Conservation (phyloP, 2,888 invertebrate species). For the Drosophila macrospina region DNA sequence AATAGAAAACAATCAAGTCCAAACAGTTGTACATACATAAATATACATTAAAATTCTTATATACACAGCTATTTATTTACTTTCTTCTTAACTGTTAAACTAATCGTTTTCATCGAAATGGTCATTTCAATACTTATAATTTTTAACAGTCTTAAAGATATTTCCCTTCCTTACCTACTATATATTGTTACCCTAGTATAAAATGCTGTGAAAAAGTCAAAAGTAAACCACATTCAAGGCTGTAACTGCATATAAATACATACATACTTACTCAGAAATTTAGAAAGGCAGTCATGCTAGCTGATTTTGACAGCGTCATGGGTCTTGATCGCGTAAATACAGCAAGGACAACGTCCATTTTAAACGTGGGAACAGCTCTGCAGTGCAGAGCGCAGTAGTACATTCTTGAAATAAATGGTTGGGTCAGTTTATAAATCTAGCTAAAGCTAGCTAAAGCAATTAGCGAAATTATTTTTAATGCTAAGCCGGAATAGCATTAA, state of each 20-base stretch:
- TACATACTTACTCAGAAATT: slow-evolving; percentile 35
- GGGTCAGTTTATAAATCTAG: background rate
- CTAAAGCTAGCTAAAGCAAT: background rate
- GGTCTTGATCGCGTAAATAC: slow-evolving; percentile 50
- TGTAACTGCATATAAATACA: slow-evolving; percentile 34
- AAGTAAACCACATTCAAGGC: slow-evolving; percentile 51
- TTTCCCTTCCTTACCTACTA: background rate
- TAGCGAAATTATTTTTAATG: background rate
- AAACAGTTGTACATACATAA: background rate
- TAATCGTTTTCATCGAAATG: background rate
- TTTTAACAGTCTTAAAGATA: background rate
- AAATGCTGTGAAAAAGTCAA: slow-evolving; percentile 20
- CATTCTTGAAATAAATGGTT: background rate
- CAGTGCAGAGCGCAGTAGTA: background rate
- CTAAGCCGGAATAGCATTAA: background rate
- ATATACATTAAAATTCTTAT: background rate
- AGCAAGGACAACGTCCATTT: slow-evolving; percentile 49
- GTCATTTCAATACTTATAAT: background rate
- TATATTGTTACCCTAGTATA: background rate
- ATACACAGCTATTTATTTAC: slow-evolving; percentile 7
- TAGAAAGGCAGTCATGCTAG: slow-evolving; percentile 67
- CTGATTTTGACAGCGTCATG: slow-evolving; percentile 45
- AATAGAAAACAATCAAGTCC: background rate
- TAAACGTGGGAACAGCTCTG: slow-evolving; percentile 11
- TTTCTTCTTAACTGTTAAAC: slow-evolving; percentile 13